Conservation (phyloP, 2,888 invertebrate species). For the Trachelus troglodyta region DNA sequence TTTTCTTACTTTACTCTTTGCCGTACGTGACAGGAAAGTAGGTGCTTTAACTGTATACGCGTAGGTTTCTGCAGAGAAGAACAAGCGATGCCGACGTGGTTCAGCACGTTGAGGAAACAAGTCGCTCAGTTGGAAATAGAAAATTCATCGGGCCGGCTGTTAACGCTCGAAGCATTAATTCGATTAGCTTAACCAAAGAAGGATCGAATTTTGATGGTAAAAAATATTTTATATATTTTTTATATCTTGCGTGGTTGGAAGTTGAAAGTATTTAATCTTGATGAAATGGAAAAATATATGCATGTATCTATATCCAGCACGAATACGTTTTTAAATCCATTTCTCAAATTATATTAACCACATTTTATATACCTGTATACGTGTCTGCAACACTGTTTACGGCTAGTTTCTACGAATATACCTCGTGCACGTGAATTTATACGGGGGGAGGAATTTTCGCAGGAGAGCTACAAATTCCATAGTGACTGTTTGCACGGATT, state of each 20-base stretch:
- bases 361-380: neutral
- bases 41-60: neutral
- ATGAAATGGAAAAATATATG: neutral
- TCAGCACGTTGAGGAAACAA: neutral
- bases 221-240: neutral
- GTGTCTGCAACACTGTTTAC: neutral
- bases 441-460: neutral
- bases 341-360: neutral
- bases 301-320: too few species aligned
- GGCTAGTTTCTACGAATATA: neutral
- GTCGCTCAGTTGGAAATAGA: neutral
- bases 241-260: neutral
- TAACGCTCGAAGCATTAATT: neutral
- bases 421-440: neutral
- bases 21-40: constrained; percentile 8
- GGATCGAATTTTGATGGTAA: neutral
- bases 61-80: neutral
- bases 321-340: neutral
- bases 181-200: neutral
- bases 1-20: neutral
- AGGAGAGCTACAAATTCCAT: neutral
- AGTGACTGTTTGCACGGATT: neutral
- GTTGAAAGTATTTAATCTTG: neutral
- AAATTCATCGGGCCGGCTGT: constrained; percentile 17
- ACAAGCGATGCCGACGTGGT: neutral